Evolutionary conservation across 2,888 invertebrate species (phyloP), one percentile per base, ranked within the genome.

Genomic region (Phortica okadai): DNA sequence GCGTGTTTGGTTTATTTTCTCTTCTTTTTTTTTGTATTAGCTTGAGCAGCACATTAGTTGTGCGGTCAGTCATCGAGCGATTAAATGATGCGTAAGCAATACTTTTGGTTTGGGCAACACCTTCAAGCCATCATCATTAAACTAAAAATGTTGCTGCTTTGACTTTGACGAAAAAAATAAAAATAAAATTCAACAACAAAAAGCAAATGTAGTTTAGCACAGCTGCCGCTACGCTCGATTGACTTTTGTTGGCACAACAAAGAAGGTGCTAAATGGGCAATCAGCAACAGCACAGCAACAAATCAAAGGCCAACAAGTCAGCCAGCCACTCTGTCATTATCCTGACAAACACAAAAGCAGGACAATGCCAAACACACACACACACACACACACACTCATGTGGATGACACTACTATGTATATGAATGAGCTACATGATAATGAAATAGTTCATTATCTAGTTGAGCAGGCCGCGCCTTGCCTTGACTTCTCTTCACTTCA

Each of bases 161-260:
- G 50, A 62, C 16, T 62, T 14, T 21, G 6, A 1, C 2, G 14
- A 8, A 33, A 33, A 33, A 33, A 33, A 33, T 1, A 33, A 1
- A 5, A 33, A 33, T 2, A 5, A 33, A 2, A 50, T 1, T 50
- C 50, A 11, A 50, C 6, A 50, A 2, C 10, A 14, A 50, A 50
- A 21, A 59, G 41, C 14, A 41, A 21, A 66, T 7, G 56, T 44
- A 11, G 44, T 74, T 74, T n/a, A 41, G 25, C 33, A n/a, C 85
- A 86, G 85, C 86, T 86, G 85, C 67, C 16, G 70, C 10, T 79
- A 82, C 86, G 79, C 87, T 87, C 84, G 80, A 78, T 79, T 82
- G 79, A 79, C 75, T 82, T 76, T 77, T 80, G 81, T 79, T 82
- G 85, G 83, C 83, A 88, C 84, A 85, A 85, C 88, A 85, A 67